Conservation (phyloP, 2,888 invertebrate genomes). For the Drosophila quinaria region DNA sequence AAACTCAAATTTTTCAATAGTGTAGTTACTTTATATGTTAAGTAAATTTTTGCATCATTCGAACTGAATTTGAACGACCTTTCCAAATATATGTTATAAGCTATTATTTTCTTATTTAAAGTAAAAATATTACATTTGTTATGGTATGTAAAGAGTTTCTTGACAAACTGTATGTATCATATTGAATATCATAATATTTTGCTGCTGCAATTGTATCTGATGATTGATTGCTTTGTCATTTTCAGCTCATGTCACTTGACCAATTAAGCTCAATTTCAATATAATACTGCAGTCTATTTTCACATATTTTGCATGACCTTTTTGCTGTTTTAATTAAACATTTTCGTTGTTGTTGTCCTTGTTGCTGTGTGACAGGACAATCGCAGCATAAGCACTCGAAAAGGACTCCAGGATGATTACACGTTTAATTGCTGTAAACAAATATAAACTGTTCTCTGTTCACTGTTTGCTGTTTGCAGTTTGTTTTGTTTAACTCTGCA, state of each 20-base stretch:
- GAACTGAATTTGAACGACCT: no score
- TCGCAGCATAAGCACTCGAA: background rate
- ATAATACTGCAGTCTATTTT: background rate
- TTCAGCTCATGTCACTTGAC: background rate
- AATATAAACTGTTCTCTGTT: conserved; percentile 24
- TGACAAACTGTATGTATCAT: no score
- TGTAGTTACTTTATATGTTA: no score
- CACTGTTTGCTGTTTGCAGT: conserved; percentile 19
- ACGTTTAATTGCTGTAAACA: conserved; percentile 46
- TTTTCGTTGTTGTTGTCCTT: background rate
- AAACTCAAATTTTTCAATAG: no score
- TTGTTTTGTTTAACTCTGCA: conserved; percentile 33
- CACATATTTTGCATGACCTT: background rate
- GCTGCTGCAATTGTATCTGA: background rate
- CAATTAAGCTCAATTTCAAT: conserved; percentile 12
- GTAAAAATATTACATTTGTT: no score
- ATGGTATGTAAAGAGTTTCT: no score
- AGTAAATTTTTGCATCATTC: no score
- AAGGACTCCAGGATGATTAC: conserved; percentile 13
- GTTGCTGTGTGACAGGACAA: conserved; percentile 1
- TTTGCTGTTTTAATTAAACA: conserved; percentile 12
- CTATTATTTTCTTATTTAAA: no score
- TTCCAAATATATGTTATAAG: no score
- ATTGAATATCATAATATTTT: no score
- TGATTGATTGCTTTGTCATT: background rate